These are phyloP conservation scores for Acanthopagrus latus DNA, from an alignment of 2,797 vertebrate genomes.

Conservation along the genomic window DNA sequence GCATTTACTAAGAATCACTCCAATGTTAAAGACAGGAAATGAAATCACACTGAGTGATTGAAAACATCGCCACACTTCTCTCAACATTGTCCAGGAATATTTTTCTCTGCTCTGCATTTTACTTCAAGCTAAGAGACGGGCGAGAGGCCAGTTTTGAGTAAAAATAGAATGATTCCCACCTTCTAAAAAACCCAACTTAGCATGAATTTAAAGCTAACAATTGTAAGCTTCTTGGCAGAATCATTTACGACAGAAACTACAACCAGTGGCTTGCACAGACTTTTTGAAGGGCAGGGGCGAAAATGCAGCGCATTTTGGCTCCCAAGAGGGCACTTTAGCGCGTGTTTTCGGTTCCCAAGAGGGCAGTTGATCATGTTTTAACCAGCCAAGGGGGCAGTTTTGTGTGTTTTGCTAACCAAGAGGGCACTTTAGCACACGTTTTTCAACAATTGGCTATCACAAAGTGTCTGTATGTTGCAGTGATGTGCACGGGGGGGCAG, in stretches of 20 bases:
- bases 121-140: conserved; percentile 6
- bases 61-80: conserved; percentile 4
- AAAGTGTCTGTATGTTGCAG: no score
- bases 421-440: no score
- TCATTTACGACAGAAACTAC: neutral
- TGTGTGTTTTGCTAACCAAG: no score
- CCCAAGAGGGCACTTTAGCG: no score
- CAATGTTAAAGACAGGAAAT: neutral
- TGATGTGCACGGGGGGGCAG: no score
- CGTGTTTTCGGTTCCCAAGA: no score
- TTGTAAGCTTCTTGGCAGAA: conserved; percentile 1
- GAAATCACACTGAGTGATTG: conserved; percentile 9
- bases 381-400: no score
- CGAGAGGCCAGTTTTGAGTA: conserved; percentile 7
- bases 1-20: conserved; percentile 24
- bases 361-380: no score
- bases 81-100: neutral
- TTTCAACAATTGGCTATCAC: no score
- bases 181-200: neutral
- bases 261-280: no score
- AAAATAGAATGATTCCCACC: neutral
- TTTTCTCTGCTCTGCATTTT: neutral
- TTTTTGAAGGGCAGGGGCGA: no score
- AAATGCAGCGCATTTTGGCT: no score
- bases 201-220: neutral